phyloP scores from a whole-genome alignment of 2,113 vertebrate genomes.

The Leptobrachium leishanense region DNA sequence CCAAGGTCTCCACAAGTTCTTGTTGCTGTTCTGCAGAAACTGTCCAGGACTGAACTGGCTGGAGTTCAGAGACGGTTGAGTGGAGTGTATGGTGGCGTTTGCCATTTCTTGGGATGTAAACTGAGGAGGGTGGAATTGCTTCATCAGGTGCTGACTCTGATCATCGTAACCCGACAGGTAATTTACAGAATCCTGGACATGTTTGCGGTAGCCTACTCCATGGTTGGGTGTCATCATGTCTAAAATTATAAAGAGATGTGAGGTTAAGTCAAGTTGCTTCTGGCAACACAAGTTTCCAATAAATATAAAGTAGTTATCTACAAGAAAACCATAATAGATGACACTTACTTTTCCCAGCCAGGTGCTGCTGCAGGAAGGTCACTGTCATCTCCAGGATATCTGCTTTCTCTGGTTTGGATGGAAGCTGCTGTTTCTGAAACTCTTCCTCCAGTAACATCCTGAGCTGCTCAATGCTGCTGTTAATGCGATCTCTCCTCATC shows the following conservation, averaged over 20 bases:
- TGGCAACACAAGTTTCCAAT: neutral
- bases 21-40: slow-evolving; percentile 5
- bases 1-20: slow-evolving; percentile 62
- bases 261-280: neutral
- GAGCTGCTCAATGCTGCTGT: slow-evolving; percentile 79
- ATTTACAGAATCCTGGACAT: slow-evolving; percentile 59
- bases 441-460: slow-evolving; percentile 73
- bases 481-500: slow-evolving; percentile 79
- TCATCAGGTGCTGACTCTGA: slow-evolving; percentile 47
- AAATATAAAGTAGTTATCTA: neutral
- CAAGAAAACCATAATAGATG: slow-evolving; percentile 1
- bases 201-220: slow-evolving; percentile 57
- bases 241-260: slow-evolving; percentile 10
- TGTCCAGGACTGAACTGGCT: neutral
- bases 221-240: slow-evolving; percentile 37
- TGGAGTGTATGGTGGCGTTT: neutral
- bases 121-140: slow-evolving; percentile 53
- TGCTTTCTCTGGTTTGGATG: slow-evolving; percentile 78
- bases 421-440: slow-evolving; percentile 70
- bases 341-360: slow-evolving; percentile 50
- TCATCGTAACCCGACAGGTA: slow-evolving; percentile 54
- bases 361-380: slow-evolving; percentile 67
- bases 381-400: slow-evolving; percentile 81
- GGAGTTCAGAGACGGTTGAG: neutral
- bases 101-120: neutral